Conservation (phyloP, 2,113 vertebrate species). For the Trematocara macrostoma region DNA sequence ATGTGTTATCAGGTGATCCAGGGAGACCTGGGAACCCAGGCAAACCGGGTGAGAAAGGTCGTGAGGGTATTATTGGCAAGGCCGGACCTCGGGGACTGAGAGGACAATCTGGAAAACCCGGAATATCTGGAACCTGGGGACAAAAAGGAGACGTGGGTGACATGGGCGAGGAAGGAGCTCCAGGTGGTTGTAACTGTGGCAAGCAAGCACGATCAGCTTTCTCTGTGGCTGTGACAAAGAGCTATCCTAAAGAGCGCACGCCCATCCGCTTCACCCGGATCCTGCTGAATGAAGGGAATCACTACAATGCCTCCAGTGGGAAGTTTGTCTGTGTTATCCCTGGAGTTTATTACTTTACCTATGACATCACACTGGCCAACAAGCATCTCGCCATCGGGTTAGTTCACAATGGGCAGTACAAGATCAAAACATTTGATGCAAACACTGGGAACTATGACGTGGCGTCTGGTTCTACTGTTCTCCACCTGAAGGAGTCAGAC, state of each 20-base stretch:
- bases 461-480: constrained; percentile 90
- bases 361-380: constrained; percentile 93
- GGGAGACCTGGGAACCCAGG: constrained; percentile 84
- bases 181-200: constrained; percentile 84
- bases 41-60: constrained; percentile 84
- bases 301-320: constrained; percentile 87
- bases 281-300: constrained; percentile 89
- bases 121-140: constrained; percentile 72
- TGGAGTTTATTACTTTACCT: constrained; percentile 93
- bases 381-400: constrained; percentile 95
- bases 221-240: constrained; percentile 90
- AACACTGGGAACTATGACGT: constrained; percentile 95
- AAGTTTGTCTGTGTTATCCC: constrained; percentile 90
- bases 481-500: constrained; percentile 80
- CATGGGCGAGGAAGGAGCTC: constrained; percentile 73
- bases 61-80: constrained; percentile 82
- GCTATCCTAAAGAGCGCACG: constrained; percentile 87
- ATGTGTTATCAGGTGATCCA: constrained; percentile 51
- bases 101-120: constrained; percentile 76
- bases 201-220: constrained; percentile 84
- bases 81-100: constrained; percentile 85
- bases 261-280: constrained; percentile 94
- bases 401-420: constrained; percentile 93
- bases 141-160: constrained; percentile 82
- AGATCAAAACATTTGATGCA: constrained; percentile 92